Percentiles rank a stretch among this genome's conserved stretches.
phyloP scores from a whole-genome alignment of 2,797 vertebrate species.

The Lithobates sylvaticus region DNA sequence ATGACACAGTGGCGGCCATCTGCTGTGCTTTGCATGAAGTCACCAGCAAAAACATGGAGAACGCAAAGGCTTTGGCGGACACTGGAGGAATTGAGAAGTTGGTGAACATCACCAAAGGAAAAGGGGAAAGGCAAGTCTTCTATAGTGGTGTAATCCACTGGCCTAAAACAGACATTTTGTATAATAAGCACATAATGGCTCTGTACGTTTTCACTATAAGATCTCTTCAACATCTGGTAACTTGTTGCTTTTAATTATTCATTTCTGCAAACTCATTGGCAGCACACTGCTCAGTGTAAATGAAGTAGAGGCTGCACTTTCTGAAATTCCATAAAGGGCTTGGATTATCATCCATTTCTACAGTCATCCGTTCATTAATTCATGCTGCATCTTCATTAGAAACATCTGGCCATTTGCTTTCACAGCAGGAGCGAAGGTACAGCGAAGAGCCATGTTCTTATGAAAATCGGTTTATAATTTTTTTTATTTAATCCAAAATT shows the following conservation, averaged over 20 bases:
- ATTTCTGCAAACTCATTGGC: neutral
- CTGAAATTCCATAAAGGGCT: neutral
- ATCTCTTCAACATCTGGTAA: constrained; percentile 4
- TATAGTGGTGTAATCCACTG: neutral
- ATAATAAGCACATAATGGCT: neutral
- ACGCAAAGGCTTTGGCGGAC: constrained; percentile 94
- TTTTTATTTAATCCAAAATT: constrained; percentile 22
- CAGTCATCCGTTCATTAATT: constrained; percentile 41
- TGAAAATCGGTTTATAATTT: constrained; percentile 37
- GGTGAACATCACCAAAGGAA: constrained; percentile 95
- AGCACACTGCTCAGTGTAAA: neutral
- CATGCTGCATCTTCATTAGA: constrained; percentile 24
- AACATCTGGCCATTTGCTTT: constrained; percentile 44
- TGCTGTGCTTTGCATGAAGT: constrained; percentile 97
- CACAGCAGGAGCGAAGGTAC: constrained; percentile 40
- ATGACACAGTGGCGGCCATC: constrained; percentile 94
- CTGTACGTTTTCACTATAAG: constrained; percentile 18
- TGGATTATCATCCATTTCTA: constrained; percentile 22
- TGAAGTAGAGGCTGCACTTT: neutral
- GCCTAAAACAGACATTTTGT: neutral
- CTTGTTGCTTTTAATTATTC: constrained; percentile 38
- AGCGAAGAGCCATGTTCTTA: constrained; percentile 30
- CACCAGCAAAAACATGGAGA: constrained; percentile 98
- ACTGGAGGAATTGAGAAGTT: constrained; percentile 96
- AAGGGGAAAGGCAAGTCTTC: constrained; percentile 89